phyloP scores from a whole-genome alignment of 2,113 vertebrate genomes.

The Paramormyrops kingsleyae region DNA sequence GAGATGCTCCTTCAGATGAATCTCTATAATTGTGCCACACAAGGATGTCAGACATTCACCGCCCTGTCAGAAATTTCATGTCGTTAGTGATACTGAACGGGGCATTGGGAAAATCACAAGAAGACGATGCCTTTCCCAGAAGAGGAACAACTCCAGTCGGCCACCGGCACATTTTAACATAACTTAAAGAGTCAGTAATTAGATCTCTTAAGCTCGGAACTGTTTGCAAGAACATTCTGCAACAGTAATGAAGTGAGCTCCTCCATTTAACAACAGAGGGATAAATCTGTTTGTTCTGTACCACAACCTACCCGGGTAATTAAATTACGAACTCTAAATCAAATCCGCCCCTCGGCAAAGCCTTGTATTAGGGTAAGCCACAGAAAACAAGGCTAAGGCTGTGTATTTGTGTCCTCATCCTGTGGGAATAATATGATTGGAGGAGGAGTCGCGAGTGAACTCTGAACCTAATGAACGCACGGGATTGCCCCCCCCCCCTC shows the following conservation, averaged over 20 bases:
- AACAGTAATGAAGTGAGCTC: conserved; percentile 7
- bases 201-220: not conserved
- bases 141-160: conserved; percentile 11
- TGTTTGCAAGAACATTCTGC: not conserved
- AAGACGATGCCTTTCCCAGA: not conserved
- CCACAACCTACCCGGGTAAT: conserved; percentile 18
- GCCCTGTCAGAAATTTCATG: conserved; percentile 17
- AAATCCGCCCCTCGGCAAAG: not conserved
- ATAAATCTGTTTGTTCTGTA: conserved; percentile 8
- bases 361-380: not conserved
- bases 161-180: not conserved
- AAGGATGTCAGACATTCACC: conserved; percentile 13
- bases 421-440: not conserved
- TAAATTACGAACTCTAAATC: not conserved
- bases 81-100: conserved; percentile 16
- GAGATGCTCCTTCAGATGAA: conserved; percentile 11
- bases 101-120: conserved; percentile 2
- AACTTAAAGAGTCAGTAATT: conserved; percentile 8
- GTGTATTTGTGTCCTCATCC: not conserved
- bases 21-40: conserved; percentile 22
- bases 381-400: not conserved
- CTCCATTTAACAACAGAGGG: not conserved
- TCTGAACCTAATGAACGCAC: not conserved
- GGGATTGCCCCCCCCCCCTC: not conserved
- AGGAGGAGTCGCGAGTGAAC: not conserved